These are phyloP conservation scores for Drosophila pseudoananassae DNA, from an alignment of 1,140 invertebrate species.

Conservation along the genomic window DNA sequence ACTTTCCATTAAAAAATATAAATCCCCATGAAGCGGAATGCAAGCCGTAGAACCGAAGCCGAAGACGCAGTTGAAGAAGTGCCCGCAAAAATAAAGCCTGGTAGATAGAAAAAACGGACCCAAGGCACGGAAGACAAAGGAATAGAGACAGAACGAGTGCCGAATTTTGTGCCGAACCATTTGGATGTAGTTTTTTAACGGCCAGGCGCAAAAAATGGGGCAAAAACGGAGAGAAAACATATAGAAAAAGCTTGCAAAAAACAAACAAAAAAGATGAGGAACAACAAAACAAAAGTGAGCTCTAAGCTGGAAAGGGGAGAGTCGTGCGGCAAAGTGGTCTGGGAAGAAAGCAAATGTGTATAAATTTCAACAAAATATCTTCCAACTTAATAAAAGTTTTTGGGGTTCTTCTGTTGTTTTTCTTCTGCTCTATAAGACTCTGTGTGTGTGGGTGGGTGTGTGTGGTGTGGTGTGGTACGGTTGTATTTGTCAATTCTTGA, in stretches of 20 bases:
- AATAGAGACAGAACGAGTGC: slow-evolving; percentile 57
- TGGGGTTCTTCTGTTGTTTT: slow-evolving; percentile 54
- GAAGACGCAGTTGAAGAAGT: slow-evolving; percentile 9
- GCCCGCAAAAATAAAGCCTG: not conserved
- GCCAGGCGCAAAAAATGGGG: slow-evolving; percentile 54
- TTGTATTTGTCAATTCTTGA: slow-evolving; percentile 8
- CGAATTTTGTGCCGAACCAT: slow-evolving; percentile 64
- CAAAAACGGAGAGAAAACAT: slow-evolving; percentile 43
- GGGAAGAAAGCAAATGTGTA: slow-evolving; percentile 74
- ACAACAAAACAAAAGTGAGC: slow-evolving; percentile 41
- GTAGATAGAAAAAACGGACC: slow-evolving; percentile 3
- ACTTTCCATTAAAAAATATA: slow-evolving; percentile 82
- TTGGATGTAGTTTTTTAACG: slow-evolving; percentile 70
- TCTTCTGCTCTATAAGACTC: slow-evolving; percentile 12
- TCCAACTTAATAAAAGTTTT: slow-evolving; percentile 82
- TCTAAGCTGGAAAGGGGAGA: slow-evolving; percentile 18
- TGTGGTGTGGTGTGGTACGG: too few relatives aligned
- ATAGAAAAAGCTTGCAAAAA: slow-evolving; percentile 34
- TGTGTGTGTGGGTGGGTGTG: not conserved
- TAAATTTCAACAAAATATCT: slow-evolving; percentile 83
- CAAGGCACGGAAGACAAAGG: slow-evolving; percentile 20
- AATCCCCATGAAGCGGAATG: slow-evolving; percentile 67
- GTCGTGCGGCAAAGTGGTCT: not conserved
- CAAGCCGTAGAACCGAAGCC: slow-evolving; percentile 38
- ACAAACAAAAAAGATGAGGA: slow-evolving; percentile 1